phyloP scores from a whole-genome alignment of 2,888 invertebrate genomes.

The Parthenolecanium corni region DNA sequence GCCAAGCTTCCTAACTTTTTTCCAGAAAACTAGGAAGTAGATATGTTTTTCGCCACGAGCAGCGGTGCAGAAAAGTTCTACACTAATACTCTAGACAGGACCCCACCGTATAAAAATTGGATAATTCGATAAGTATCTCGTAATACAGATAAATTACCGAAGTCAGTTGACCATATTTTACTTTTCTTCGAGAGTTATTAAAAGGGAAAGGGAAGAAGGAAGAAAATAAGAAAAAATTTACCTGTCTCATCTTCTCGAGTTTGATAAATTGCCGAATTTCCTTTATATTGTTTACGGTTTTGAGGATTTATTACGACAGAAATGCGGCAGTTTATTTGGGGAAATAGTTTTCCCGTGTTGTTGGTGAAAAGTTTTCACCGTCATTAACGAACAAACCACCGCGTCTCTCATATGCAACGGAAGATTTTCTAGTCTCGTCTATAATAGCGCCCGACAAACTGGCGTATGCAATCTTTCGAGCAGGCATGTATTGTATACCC shows the following conservation, averaged over 20 bases:
- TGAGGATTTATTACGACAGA: background rate
- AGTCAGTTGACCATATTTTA: no score
- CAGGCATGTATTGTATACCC: background rate
- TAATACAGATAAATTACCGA: no score
- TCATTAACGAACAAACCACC: background rate
- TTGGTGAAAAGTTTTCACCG: conserved; percentile 2
- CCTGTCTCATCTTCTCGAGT: background rate
- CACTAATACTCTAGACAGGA: no score
- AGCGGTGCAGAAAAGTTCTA: no score
- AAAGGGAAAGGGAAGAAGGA: no score
- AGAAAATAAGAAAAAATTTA: background rate
- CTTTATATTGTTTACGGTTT: background rate
- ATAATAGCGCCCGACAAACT: background rate
- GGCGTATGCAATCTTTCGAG: background rate
- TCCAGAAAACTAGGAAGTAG: no score
- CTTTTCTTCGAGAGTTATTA: no score
- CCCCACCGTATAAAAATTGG: no score
- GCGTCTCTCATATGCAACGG: background rate
- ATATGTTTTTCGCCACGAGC: no score
- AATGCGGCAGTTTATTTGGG: background rate
- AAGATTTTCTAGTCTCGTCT: background rate
- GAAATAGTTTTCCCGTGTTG: background rate
- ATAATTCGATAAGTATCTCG: no score
- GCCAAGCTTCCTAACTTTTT: no score
- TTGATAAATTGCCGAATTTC: background rate